Conservation (phyloP, 2,888 invertebrate genomes). For the Phyllotreta striolata region DNA sequence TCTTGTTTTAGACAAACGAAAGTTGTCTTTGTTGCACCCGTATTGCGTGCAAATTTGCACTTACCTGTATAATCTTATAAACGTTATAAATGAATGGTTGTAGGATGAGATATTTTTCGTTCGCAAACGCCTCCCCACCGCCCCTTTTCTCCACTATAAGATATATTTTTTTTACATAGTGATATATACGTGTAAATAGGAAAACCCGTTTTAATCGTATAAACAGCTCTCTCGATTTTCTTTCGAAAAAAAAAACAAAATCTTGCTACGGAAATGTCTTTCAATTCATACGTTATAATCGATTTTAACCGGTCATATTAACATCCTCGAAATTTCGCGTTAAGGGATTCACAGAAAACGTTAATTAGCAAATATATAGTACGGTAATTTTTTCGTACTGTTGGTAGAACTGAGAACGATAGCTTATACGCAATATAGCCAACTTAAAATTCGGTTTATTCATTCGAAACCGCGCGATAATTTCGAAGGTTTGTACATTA, state of each 20-base stretch:
- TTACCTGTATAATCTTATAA: too few species aligned
- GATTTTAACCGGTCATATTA: background rate
- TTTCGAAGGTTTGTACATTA: background rate
- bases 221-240: slow-evolving; percentile 28
- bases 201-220: slow-evolving; percentile 19
- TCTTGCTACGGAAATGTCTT: slow-evolving; percentile 24
- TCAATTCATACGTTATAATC: slow-evolving; percentile 4
- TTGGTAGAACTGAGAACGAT: too few species aligned
- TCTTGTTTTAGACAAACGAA: too few species aligned
- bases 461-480: too few species aligned
- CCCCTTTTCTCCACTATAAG: background rate
- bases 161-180: slow-evolving; percentile 22
- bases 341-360: too few species aligned
- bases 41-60: too few species aligned
- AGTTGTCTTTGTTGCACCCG: too few species aligned
- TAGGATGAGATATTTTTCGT: slow-evolving; percentile 22
- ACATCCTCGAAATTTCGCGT: background rate
- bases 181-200: slow-evolving; percentile 9
- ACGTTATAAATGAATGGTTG: background rate
- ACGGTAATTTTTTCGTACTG: background rate
- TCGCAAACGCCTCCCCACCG: slow-evolving; percentile 10
- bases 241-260: slow-evolving; percentile 25
- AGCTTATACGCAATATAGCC: too few species aligned
- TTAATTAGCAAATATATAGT: too few species aligned
- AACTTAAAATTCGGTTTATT: background rate